phyloP scores from a whole-genome alignment of 1,140 invertebrate species.

The Conus ventricosus region DNA sequence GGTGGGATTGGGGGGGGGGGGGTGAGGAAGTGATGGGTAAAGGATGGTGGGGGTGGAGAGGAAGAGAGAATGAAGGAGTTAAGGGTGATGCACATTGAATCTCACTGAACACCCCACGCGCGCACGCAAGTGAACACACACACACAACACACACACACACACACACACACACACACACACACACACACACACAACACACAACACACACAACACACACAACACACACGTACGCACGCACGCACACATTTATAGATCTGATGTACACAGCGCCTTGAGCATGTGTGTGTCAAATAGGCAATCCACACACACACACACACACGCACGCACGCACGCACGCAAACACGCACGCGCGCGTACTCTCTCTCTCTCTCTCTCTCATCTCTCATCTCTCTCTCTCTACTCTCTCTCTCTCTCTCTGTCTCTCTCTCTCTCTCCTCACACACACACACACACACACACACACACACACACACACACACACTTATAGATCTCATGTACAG shows the following conservation, averaged over 20 bases:
- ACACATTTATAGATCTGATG: no score
- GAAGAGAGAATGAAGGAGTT: no score
- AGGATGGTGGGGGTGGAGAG: no score
- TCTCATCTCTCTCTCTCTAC: no score
- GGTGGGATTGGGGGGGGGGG: no score
- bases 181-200: not conserved
- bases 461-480: slow-evolving; percentile 32
- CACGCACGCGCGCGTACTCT: not conserved
- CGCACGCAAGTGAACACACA: not conserved
- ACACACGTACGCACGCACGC: not conserved
- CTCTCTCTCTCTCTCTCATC: no score
- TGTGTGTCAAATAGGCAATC: no score
- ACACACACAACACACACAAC: no score
- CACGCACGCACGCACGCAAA: not conserved
- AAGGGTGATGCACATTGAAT: not conserved
- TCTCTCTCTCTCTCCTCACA: no score
- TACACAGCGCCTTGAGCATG: no score
- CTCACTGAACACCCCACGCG: not conserved
- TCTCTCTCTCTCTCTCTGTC: no score
- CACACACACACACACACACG: not conserved
- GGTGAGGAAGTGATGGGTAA: no score
- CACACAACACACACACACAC: not conserved
- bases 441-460: slow-evolving; percentile 32
- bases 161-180: slow-evolving; percentile 4
- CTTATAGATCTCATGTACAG: not conserved